These are phyloP conservation scores for Drosophila recens DNA, from an alignment of 2,888 invertebrate species.

Conservation along the genomic window DNA sequence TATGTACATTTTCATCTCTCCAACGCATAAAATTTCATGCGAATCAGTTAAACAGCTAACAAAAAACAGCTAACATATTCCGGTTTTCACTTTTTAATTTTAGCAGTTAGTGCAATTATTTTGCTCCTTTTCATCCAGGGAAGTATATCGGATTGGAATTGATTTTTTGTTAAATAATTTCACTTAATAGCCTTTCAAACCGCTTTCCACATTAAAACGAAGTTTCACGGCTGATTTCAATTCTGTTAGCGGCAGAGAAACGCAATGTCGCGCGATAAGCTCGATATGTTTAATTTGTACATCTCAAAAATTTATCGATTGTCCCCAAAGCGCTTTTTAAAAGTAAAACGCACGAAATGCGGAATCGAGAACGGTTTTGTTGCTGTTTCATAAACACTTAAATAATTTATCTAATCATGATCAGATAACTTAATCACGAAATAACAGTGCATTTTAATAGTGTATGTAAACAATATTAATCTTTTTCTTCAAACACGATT, in stretches of 20 bases:
- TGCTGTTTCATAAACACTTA: neutral
- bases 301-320: conserved; percentile 4
- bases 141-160: too few species aligned
- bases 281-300: neutral
- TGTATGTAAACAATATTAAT: neutral
- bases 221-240: neutral
- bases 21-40: too few species aligned
- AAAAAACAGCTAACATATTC: too few species aligned
- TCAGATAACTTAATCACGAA: neutral
- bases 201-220: neutral
- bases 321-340: neutral
- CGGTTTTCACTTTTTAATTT: too few species aligned
- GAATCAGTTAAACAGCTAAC: too few species aligned
- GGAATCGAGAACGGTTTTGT: neutral
- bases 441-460: neutral
- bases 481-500: neutral
- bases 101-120: too few species aligned
- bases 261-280: neutral
- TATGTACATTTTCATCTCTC: too few species aligned
- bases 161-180: too few species aligned
- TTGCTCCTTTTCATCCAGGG: too few species aligned
- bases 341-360: neutral
- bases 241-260: neutral
- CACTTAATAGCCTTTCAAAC: too few species aligned
- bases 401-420: neutral